Evolutionary conservation across 2,797 vertebrate genomes (phyloP).

Genomic region (Apogon hyalosoma): DNA sequence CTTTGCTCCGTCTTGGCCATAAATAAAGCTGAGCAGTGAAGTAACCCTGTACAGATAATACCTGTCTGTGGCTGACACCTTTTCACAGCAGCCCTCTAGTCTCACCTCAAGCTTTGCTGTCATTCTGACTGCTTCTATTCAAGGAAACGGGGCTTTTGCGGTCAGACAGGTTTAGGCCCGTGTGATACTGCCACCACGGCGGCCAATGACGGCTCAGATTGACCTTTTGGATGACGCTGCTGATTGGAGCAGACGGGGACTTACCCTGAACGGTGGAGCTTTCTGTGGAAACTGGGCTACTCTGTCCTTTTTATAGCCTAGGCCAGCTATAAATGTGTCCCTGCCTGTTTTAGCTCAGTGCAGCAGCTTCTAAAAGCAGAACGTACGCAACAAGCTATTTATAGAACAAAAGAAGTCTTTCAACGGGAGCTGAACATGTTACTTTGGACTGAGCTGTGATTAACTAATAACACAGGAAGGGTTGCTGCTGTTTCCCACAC

Average conservation of each 20-base stretch:
- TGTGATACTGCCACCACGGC: constrained; percentile 20
- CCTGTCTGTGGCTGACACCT: constrained; percentile 13
- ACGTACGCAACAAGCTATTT: constrained; percentile 53
- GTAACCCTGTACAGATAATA: neutral
- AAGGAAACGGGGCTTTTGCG: constrained; percentile 25
- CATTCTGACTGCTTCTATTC: constrained; percentile 35
- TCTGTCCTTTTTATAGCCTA: constrained; percentile 56
- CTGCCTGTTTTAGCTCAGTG: constrained; percentile 61
- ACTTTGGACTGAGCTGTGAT: constrained; percentile 46
- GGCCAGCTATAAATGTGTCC: constrained; percentile 59
- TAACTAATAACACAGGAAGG: constrained; percentile 31
- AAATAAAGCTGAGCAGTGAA: neutral
- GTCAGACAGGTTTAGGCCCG: constrained; percentile 29
- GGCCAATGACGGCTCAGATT: constrained; percentile 41
- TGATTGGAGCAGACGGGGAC: constrained; percentile 57
- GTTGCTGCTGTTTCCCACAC: constrained; percentile 23
- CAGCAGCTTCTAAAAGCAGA: constrained; percentile 44
- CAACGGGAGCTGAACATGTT: constrained; percentile 33
- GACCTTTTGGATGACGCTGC: constrained; percentile 33
- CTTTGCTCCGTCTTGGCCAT: neutral
- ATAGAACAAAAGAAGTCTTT: constrained; percentile 73
- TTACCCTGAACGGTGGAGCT: constrained; percentile 51
- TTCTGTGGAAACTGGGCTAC: constrained; percentile 60
- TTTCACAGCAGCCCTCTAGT: constrained; percentile 19
- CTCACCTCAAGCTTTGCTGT: constrained; percentile 9